These are phyloP conservation scores for Rhingia rostrata DNA, from an alignment of 2,888 invertebrate genomes.

Conservation along the genomic window DNA sequence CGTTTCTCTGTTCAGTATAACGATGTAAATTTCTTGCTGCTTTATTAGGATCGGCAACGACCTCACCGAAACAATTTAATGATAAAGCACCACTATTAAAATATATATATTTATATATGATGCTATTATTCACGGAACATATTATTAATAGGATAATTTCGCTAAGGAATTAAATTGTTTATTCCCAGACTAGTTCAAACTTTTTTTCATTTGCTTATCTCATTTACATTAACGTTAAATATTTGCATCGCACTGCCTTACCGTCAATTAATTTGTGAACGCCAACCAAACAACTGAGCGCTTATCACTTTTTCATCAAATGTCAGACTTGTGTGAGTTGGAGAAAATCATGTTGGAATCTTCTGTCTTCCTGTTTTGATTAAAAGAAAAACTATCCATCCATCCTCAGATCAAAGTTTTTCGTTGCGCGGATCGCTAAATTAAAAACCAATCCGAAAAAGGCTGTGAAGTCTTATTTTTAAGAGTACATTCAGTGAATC, in stretches of 20 bases:
- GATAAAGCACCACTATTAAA: no score
- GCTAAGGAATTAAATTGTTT: no score
- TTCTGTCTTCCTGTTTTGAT: conserved; percentile 61
- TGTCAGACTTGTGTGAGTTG: conserved; percentile 71
- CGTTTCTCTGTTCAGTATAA: no score
- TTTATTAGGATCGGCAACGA: no score
- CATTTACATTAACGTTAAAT: no score
- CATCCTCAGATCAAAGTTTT: conserved; percentile 23
- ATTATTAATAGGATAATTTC: no score
- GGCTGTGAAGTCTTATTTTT: conserved; percentile 1
- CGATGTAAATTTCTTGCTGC: no score
- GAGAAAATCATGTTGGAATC: conserved; percentile 69
- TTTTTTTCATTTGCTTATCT: no score
- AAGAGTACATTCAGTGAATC: neutral
- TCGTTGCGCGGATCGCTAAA: neutral
- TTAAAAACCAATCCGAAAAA: neutral
- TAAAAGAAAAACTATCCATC: conserved; percentile 22
- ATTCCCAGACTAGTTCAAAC: no score
- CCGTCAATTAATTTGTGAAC: conserved; percentile 26
- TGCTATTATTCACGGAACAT: no score
- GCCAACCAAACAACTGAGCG: neutral
- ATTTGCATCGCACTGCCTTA: conserved; percentile 25
- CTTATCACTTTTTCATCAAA: conserved; percentile 33
- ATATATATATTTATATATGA: no score
- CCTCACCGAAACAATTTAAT: no score